These are phyloP conservation scores for Cyclopterus lumpus DNA, from an alignment of 2,797 vertebrate genomes.

Conservation along the genomic window DNA sequence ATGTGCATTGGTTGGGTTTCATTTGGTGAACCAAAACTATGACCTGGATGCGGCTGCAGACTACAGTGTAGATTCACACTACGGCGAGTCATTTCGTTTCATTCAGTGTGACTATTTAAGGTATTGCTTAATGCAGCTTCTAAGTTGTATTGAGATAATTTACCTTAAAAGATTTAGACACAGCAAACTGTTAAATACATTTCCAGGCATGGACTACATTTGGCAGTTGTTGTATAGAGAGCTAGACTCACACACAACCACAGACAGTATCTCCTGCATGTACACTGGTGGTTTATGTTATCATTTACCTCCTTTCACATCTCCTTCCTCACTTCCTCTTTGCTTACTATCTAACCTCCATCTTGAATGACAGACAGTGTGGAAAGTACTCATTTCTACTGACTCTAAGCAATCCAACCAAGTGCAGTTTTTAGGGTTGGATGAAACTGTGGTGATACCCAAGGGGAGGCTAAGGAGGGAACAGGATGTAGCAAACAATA, in stretches of 20 bases:
- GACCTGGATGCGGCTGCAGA: conserved; percentile 18
- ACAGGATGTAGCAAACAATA: conserved; percentile 68
- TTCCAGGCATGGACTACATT: background rate
- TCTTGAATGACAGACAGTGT: conserved; percentile 34
- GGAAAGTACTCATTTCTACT: conserved; percentile 67
- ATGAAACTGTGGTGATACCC: conserved; percentile 31
- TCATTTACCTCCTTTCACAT: conserved; percentile 11
- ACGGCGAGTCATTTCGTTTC: background rate
- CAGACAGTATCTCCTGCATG: background rate
- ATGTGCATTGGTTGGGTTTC: conserved; percentile 51
- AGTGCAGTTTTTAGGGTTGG: conserved; percentile 13
- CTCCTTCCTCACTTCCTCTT: conserved; percentile 51
- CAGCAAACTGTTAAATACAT: background rate
- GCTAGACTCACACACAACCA: conserved; percentile 2
- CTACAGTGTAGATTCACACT: conserved; percentile 15
- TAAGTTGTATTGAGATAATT: conserved; percentile 20
- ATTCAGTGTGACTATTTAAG: conserved; percentile 3
- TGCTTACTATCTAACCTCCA: conserved; percentile 34
- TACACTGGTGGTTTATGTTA: background rate
- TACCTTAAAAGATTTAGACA: background rate
- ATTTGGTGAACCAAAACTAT: conserved; percentile 37
- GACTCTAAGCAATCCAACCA: conserved; percentile 13
- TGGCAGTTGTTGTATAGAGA: no score
- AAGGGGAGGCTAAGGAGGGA: conserved; percentile 23
- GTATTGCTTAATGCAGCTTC: conserved; percentile 76